A percentile compares a stretch with the other conserved stretches of the same genome.
phyloP scores from a whole-genome alignment of 2,113 vertebrate genomes.

The Neolamprologus modestus region DNA sequence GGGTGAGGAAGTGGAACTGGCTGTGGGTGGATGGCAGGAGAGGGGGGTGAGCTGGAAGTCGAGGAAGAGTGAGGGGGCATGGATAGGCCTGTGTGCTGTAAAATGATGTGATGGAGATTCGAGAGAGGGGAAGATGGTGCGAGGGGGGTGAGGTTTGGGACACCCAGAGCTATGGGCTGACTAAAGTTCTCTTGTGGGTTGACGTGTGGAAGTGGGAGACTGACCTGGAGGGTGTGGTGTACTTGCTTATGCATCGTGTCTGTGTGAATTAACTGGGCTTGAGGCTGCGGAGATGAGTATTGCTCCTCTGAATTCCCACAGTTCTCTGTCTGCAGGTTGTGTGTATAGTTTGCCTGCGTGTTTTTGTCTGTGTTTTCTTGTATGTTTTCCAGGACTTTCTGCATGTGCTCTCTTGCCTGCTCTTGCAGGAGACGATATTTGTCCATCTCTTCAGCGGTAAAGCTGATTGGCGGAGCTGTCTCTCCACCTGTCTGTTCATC shows the following conservation, averaged over 20 bases:
- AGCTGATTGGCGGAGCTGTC: constrained; percentile 82
- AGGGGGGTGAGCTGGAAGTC: constrained; percentile 57
- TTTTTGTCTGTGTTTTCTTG: constrained; percentile 67
- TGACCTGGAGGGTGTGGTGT: constrained; percentile 14
- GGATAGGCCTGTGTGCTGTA: constrained; percentile 80
- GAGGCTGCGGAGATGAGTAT: constrained; percentile 60
- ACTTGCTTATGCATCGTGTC: constrained; percentile 33
- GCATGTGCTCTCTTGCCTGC: constrained; percentile 93
- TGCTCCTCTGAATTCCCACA: constrained; percentile 2
- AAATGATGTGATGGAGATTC: constrained; percentile 78
- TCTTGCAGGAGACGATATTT: constrained; percentile 92
- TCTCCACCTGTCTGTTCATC: constrained; percentile 67
- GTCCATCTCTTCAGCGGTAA: constrained; percentile 91
- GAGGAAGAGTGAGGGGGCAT: constrained; percentile 57
- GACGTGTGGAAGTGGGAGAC: constrained; percentile 11
- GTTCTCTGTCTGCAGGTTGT: neutral
- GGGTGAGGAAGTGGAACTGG: constrained; percentile 60
- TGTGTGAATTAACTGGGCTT: constrained; percentile 55
- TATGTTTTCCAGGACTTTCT: constrained; percentile 82
- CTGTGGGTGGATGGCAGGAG: constrained; percentile 69
- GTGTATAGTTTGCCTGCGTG: constrained; percentile 40
- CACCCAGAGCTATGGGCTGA: constrained; percentile 20
- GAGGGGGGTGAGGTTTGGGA: constrained; percentile 22
- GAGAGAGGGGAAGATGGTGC: constrained; percentile 62
- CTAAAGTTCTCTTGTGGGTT: constrained; percentile 30